Evolutionary conservation across 2,888 invertebrate genomes (phyloP), one percentile per base, ranked within the genome.

Genomic region (Papilio gigon): DNA sequence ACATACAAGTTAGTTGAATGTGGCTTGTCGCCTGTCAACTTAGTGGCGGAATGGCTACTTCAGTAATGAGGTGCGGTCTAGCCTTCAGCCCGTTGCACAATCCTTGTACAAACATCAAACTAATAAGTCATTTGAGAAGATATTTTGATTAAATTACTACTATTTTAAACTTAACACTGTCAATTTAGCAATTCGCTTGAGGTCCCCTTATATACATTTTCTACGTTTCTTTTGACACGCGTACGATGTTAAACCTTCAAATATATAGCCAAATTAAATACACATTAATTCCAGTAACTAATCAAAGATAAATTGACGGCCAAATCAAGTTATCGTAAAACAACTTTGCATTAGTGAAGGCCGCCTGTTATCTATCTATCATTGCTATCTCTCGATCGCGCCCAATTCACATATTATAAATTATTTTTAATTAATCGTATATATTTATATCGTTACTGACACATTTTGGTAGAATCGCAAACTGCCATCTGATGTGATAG

Each of bases 351-450:
- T 42, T 20, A 30, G 17, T 25, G 59, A 66, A 66, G 59, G 65
- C 33, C 65, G 65, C 4, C 11, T 44, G 22, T 44, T 59, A 66
- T 66, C 65, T 4, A 59, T 40, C 4, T 14, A 65, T 35, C 5
- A 42, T 27, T 22, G 8, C 4, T 65, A 56, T 59, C 58, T 25
- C 6, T 30, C 0, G 2, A 25, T n/a, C n/a, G n/a, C n/a, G n/a
- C n/a, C n/a, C 3, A 9, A 20, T 20, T 44, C 20, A 22, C 4
- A 4, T 47, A 12, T 4, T 47, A 47, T 22, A 1, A 22, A 12
- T 47, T 4, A 22, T 8, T n/a, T 17, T 22, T 17, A 22, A 27
- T 35, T n/a, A n/a, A 40, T 25, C 63, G n/a, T 4, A 22, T 22
- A 9, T 63, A 5, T 25, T 40, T 42, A 40, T 40, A 37, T 25